Conservation (phyloP, 1,140 invertebrate genomes). For the Chymomyza costata region DNA sequence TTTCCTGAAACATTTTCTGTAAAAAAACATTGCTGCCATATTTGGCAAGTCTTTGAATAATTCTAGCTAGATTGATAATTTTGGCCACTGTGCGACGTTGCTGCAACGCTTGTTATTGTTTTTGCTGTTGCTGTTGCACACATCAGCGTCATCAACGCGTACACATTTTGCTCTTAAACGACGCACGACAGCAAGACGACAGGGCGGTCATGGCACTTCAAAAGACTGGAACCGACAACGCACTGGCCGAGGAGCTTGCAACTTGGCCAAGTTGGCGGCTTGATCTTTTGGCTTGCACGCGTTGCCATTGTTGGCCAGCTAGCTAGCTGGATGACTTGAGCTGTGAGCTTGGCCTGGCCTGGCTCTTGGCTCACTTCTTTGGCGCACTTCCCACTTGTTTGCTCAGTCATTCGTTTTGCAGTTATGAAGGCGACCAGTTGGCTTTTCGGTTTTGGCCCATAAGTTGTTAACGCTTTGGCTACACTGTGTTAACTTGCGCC, state of each 20-base stretch:
- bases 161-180: slow-evolving; percentile 58
- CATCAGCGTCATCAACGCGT: slow-evolving; percentile 62
- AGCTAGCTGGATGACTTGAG: neutral
- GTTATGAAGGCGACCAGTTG: slow-evolving; percentile 24
- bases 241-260: slow-evolving; percentile 1
- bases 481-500: slow-evolving; percentile 64
- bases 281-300: slow-evolving; percentile 45
- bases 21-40: too few relatives aligned
- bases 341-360: slow-evolving; percentile 1
- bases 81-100: too few relatives aligned
- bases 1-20: too few relatives aligned
- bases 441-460: slow-evolving; percentile 17
- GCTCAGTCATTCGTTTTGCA: slow-evolving; percentile 36
- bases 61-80: too few relatives aligned
- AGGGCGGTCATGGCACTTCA: slow-evolving; percentile 55
- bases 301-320: slow-evolving; percentile 18
- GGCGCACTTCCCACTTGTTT: slow-evolving; percentile 67
- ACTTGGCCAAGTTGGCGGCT: slow-evolving; percentile 59
- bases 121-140: slow-evolving; percentile 37
- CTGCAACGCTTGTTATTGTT: neutral
- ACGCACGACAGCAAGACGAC: slow-evolving; percentile 35
- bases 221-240: slow-evolving; percentile 48
- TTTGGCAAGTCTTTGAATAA: too few relatives aligned
- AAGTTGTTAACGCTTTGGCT: slow-evolving; percentile 68
- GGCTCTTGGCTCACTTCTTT: slow-evolving; percentile 18